A percentile compares a stretch with the other conserved stretches of the same genome.
These are phyloP conservation scores for Cephus cinctus DNA, from an alignment of 1,140 invertebrate genomes.

Conservation along the genomic window DNA sequence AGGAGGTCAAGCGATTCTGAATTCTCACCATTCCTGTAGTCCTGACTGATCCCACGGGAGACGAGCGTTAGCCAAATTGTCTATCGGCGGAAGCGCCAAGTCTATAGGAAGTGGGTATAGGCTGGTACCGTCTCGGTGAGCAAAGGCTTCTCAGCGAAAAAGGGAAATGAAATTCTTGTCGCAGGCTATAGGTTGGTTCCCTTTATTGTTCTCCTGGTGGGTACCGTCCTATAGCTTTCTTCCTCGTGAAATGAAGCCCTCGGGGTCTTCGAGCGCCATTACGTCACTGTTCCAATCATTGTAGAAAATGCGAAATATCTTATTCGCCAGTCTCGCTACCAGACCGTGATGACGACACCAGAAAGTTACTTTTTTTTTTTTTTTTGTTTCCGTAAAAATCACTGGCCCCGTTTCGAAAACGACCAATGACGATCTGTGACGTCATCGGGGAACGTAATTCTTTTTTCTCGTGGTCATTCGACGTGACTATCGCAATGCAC, in stretches of 20 bases:
- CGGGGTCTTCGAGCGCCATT: not conserved
- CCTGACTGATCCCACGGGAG: no score
- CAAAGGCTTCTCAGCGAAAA: constrained; percentile 24
- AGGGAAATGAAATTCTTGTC: constrained; percentile 40
- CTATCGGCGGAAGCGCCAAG: constrained; percentile 22
- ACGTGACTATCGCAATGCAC: not conserved
- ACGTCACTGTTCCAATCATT: no score
- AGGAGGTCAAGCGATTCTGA: not conserved
- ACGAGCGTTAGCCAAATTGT: no score
- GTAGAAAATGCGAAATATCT: no score
- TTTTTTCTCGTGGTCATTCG: not conserved
- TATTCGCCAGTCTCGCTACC: no score
- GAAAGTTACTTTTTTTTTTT: no score
- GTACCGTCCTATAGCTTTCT: not conserved
- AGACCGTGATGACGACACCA: no score
- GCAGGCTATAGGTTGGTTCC: constrained; percentile 20
- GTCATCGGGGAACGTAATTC: not conserved
- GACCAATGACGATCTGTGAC: not conserved
- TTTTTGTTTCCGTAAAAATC: no score
- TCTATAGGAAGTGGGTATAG: constrained; percentile 10
- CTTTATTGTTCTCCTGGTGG: constrained; percentile 19
- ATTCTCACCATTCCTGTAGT: not conserved
- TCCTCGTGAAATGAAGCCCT: not conserved
- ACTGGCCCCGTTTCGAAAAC: not conserved
- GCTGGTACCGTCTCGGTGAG: constrained; percentile 1